Percentiles rank a stretch among this genome's conserved stretches.
phyloP scores from a whole-genome alignment of 2,113 vertebrate genomes.

The Mirza zaza region DNA sequence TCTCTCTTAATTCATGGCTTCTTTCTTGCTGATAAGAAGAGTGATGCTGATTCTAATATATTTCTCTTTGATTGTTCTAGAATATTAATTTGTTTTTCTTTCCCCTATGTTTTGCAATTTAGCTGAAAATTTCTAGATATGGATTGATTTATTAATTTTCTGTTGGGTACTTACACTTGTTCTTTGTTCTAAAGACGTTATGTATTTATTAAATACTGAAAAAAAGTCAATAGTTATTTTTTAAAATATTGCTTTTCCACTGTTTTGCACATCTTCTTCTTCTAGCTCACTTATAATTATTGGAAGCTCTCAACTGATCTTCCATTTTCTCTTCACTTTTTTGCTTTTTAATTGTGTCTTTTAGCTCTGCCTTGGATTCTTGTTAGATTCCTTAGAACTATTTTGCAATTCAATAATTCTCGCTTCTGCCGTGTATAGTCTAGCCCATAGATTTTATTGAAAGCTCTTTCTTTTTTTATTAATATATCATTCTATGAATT shows the following conservation, averaged over 20 bases:
- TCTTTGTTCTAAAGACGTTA: not conserved
- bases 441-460: not conserved
- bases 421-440: not conserved
- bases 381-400: not conserved
- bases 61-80: not conserved
- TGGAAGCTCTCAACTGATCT: not conserved
- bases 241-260: not conserved
- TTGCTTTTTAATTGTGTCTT: not conserved
- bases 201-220: conserved; percentile 8
- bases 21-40: not conserved
- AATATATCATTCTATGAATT: not conserved
- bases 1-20: not conserved
- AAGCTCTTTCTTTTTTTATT: not conserved
- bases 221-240: not conserved
- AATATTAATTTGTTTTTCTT: not conserved
- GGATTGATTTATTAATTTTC: not conserved
- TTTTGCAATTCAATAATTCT: not conserved
- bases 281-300: not conserved
- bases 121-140: not conserved
- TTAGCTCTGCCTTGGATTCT: not conserved
- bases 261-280: not conserved
- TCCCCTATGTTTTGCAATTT: not conserved
- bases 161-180: not conserved
- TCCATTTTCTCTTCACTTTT: not conserved
- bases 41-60: not conserved